Base-by-base conservation (phyloP, 1,140 invertebrate species). In the Lucilia cuprina region DNA sequence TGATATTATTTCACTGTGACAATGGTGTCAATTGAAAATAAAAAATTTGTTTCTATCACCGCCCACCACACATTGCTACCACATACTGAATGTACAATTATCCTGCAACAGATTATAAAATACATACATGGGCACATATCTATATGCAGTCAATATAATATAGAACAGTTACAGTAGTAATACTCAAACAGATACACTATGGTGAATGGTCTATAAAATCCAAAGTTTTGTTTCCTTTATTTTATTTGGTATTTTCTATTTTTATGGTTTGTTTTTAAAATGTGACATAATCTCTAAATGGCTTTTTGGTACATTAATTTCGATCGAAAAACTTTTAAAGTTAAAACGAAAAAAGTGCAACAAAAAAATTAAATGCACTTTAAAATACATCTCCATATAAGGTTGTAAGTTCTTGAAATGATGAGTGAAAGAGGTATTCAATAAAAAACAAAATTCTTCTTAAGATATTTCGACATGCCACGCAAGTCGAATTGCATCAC, bases 241-340 rank as follows among this genome's bases (percentile, higher is more conserved):
- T 55, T 55, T 55, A 55, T 55, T 55, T 55, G 12, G 17, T 55
- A 55, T 77, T 77, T 77, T 77, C 74, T 17, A 77, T 77, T 77
- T 77, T 77, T 77, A n/a, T 77, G 13, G 34, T 77, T 77, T 34
- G 74, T 77, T 77, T 77, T 77, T 77, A 77, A 30, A 77, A 77
- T 77, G 34, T 77, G 74, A 77, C 74, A 77, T 77, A 77, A 77
- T 77, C 74, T 77, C 74, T 41, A 77, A 77, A 77, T 77, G 34
- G 74, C 74, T 77, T 77, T 55, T 77, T 77, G 74, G 30, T 41
- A 77, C 74, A 77, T 77, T 77, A 77, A 77, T 77, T 77, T 30
- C 74, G n/a, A 77, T 77, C 74, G 74, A 77, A 77, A 77, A 77
- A 77, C 30, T 77, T 77, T 34, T 77, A 55, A 55, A 55, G 50